These are phyloP conservation scores for Rhabdornis inornatus DNA, from an alignment of 2,113 vertebrate genomes.

Conservation along the genomic window DNA sequence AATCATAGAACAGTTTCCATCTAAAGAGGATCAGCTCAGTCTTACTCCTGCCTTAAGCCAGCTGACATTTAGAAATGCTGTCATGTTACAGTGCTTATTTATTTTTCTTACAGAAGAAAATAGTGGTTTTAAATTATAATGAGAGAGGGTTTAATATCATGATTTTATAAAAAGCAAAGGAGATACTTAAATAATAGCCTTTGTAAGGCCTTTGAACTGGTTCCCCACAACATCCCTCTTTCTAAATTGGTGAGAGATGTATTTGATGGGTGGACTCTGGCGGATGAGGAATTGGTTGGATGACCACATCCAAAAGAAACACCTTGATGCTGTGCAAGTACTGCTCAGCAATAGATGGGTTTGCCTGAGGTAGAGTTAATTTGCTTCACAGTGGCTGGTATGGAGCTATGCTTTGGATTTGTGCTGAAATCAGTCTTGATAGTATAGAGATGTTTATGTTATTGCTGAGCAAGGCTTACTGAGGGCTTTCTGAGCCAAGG, in stretches of 20 bases:
- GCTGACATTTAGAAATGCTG: not conserved
- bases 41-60: not conserved
- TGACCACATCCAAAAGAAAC: not conserved
- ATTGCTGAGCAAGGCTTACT: not conserved
- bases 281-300: not conserved
- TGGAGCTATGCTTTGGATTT: not conserved
- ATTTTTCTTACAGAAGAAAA: not conserved
- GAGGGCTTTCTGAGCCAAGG: not conserved
- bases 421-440: not conserved
- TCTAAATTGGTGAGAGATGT: not conserved
- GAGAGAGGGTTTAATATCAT: not conserved
- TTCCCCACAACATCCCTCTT: not conserved
- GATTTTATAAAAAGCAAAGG: not conserved
- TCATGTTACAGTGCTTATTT: not conserved
- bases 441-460: not conserved
- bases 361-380: not conserved
- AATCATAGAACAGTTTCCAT: not conserved
- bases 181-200: not conserved
- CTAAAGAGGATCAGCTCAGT: not conserved
- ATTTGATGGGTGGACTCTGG: not conserved
- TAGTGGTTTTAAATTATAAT: not conserved
- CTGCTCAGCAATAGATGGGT: not conserved
- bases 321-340: not conserved
- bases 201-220: not conserved
- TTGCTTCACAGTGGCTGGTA: not conserved